Base-by-base conservation (phyloP, 2,888 invertebrate genomes). In the Colletes collaris region DNA sequence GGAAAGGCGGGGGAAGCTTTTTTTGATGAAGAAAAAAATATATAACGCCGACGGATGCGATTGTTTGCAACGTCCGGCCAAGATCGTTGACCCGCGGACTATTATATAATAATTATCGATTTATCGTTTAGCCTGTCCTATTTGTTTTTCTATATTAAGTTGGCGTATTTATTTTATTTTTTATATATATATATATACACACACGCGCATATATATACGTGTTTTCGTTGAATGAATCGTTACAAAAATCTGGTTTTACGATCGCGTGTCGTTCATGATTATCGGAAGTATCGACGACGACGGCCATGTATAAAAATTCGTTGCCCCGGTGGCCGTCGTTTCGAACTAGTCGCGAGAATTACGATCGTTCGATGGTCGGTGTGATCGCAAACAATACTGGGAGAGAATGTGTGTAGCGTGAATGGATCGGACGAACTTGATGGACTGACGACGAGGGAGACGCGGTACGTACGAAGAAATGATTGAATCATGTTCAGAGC, bases 101-200 rank as follows among this genome's bases (percentile, higher is more conserved):
- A 62, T 46, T 46, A 46, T 46, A 46, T 67, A 46, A 71, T 50
- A 74, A 19, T 53, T 66, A 63, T 76, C 59, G 70, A 73, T 74
- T 16, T 53, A 64, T 78, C 65, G 58, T 50, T 75, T 79, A 69
- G 79, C 72, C 27, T 73, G 67, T 68, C 69, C 56, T 75, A 58
- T 68, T 55, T 46, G 73, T 84, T 86, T 63, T 76, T 69, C 77
- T 86, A 87, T 87, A 88, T 86, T 88, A 90, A 89, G 84, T 87
- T 87, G 87, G 84, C 81, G 69, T 91, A 90, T 90, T 91, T 91
- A 90, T 90, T 89, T 86, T 87, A 82, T 88, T 89, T 84, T 89
- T 88, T 87, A 87, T 78, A 69, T 72, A 68, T 71, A 74, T 71
- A 70, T 55, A 79, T 50, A 62, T 4, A 73, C 19, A 76, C 19